Base-by-base conservation (phyloP, 35 echinoderm and acorn worm species). In the Amphiura filiformis region DNA sequence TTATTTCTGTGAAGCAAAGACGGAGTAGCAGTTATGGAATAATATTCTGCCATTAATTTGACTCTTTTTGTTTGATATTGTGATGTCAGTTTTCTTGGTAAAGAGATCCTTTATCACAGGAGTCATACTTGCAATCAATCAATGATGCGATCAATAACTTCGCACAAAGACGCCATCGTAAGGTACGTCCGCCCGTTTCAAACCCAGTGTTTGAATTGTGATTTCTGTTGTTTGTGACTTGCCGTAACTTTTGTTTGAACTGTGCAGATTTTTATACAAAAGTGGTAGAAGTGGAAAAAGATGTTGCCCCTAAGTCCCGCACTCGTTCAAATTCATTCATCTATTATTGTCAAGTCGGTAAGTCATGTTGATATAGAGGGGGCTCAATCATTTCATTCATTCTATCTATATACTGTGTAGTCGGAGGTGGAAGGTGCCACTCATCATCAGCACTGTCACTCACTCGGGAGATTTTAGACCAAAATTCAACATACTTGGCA, bases 181-280 rank as follows among this genome's bases (percentile, higher is more conserved):
- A 70, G 61, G 61, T 70, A 70, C 61, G 61, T 70, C 61, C 2
- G 28, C 28, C 26, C 17, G 41, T 47, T 47, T 47, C 5, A 47
- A 47, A 9, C 41, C 17, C 17, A 9, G 4, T 47, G 41, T 47
- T 4, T 47, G 41, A 47, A 4, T 47, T 47, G 41, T 47, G 41
- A 17, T 47, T 47, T n/a, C n/a, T n/a, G n/a, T n/a, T n/a, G n/a
- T n/a, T 20, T 11, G 44, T 52, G 44, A 52, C 20, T 52, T 52
- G 44, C 44, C 7, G 7, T 11, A 52, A 11, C 20, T 52, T 70
- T 70, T 70, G 26, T 70, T 70, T 70, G 61, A 70, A 70, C 61
- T n/a, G n/a, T n/a, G 20, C 44, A 70, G 61, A 70, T 70, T 70
- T 70, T 70, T 70, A 70, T 70, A 70, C 61, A 70, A 70, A 70